Percentiles rank a stretch among this genome's conserved stretches.
phyloP scores from a whole-genome alignment of 2,113 vertebrate genomes.

The Crocuta crocuta region DNA sequence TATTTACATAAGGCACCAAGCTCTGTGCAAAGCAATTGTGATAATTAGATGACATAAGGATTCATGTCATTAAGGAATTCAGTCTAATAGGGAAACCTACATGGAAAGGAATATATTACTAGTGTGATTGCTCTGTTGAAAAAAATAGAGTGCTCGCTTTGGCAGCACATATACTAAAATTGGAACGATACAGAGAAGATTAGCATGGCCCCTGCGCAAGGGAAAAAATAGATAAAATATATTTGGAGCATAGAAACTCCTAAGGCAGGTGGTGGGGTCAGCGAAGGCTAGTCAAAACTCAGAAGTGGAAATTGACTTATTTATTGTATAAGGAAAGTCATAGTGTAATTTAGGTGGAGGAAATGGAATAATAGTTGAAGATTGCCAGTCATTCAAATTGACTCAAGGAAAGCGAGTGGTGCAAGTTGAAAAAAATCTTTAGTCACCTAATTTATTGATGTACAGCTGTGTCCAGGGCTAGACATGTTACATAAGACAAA shows the following conservation, averaged over 20 bases:
- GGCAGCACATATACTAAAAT: too few species aligned
- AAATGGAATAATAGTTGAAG: neutral
- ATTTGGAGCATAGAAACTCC: neutral
- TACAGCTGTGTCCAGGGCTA: neutral
- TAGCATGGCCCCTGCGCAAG: too few species aligned
- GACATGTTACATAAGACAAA: neutral
- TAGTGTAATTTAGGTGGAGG: neutral
- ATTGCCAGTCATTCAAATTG: neutral
- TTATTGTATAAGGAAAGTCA: neutral
- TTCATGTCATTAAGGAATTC: neutral
- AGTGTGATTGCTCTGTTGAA: neutral
- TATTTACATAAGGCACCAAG: neutral
- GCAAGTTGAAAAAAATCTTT: constrained; percentile 6
- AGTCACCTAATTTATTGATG: neutral
- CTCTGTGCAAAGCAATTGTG: neutral
- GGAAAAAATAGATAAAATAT: neutral
- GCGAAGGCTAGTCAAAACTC: neutral
- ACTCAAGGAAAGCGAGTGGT: neutral
- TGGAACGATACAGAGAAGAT: too few species aligned
- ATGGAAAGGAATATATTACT: neutral
- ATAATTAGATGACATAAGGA: neutral
- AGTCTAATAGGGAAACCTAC: neutral
- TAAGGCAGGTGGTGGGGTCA: neutral
- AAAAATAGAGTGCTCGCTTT: neutral
- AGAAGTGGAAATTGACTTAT: neutral